These are phyloP conservation scores for Eubucco bourcierii DNA, from an alignment of 2,113 vertebrate genomes.

Conservation along the genomic window DNA sequence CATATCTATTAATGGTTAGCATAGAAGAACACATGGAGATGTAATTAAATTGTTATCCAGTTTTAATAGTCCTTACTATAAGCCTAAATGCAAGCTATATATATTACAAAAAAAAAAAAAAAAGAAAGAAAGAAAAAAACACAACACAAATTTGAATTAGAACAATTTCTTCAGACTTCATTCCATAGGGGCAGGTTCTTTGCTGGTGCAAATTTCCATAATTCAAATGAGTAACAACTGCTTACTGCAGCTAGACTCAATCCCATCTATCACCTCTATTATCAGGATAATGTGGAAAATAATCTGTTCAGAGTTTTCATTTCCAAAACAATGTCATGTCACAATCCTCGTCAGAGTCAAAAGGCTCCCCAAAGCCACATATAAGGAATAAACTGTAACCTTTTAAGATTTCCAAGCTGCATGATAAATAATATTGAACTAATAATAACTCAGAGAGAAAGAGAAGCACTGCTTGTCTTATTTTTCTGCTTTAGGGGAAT, in stretches of 20 bases:
- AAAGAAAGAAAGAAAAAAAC: not conserved
- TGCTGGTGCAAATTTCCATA: slow-evolving; percentile 38
- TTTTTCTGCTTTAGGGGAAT: slow-evolving; percentile 63
- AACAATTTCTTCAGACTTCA: not conserved
- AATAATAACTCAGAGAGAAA: slow-evolving; percentile 55
- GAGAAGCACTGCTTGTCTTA: slow-evolving; percentile 50
- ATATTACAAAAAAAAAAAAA: not conserved
- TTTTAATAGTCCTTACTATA: not conserved
- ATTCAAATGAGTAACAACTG: slow-evolving; percentile 31
- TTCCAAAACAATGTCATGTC: slow-evolving; percentile 47
- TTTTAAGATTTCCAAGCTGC: slow-evolving; percentile 56
- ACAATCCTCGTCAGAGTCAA: slow-evolving; percentile 37
- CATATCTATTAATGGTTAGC: not conserved
- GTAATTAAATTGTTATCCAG: not conserved
- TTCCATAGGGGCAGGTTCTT: not conserved
- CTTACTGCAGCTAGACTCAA: slow-evolving; percentile 26
- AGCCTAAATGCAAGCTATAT: not conserved
- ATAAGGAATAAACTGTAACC: slow-evolving; percentile 58
- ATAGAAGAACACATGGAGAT: not conserved
- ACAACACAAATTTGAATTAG: not conserved
- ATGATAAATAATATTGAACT: slow-evolving; percentile 66
- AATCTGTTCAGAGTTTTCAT: slow-evolving; percentile 40
- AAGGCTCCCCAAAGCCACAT: slow-evolving; percentile 47
- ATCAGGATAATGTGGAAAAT: slow-evolving; percentile 33
- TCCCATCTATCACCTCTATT: slow-evolving; percentile 42